These are phyloP conservation scores for Oncorhynchus gorbuscha DNA, from an alignment of 2,113 vertebrate genomes.

Conservation along the genomic window DNA sequence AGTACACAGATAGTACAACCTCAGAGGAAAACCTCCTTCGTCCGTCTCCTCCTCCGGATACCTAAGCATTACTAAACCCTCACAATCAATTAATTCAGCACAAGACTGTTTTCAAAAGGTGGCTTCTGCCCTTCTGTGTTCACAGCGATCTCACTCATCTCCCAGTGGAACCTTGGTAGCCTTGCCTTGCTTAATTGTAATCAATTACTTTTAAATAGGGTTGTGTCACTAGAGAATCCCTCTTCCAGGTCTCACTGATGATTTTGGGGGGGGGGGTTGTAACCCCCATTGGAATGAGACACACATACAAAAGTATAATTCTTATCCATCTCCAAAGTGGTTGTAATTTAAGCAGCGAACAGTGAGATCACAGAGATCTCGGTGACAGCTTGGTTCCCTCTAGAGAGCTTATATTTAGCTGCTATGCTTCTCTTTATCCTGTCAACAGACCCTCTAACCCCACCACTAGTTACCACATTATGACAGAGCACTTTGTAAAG, in stretches of 20 bases:
- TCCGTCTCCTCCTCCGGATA: not conserved
- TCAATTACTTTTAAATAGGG: conserved; percentile 24
- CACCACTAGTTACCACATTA: not conserved
- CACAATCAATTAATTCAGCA: not conserved
- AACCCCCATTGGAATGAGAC: not conserved
- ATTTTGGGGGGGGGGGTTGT: not conserved
- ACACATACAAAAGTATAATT: not conserved
- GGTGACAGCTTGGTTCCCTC: not conserved
- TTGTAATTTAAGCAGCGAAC: too few species aligned
- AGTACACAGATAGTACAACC: too few species aligned
- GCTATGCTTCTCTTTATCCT: not conserved
- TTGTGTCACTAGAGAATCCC: conserved; percentile 10
- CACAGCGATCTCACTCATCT: not conserved
- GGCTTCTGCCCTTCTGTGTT: not conserved
- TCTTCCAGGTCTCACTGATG: too few species aligned
- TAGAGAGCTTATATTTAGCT: not conserved
- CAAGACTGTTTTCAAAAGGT: not conserved
- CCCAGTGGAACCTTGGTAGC: not conserved
- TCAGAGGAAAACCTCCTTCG: too few species aligned
- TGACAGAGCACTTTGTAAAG: not conserved
- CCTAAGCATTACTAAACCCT: not conserved
- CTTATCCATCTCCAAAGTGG: not conserved
- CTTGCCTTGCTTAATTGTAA: conserved; percentile 16
- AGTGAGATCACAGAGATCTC: not conserved
- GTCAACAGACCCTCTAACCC: not conserved